Conservation (phyloP, 2,113 vertebrate genomes). For the Mandrillus leucophaeus region DNA sequence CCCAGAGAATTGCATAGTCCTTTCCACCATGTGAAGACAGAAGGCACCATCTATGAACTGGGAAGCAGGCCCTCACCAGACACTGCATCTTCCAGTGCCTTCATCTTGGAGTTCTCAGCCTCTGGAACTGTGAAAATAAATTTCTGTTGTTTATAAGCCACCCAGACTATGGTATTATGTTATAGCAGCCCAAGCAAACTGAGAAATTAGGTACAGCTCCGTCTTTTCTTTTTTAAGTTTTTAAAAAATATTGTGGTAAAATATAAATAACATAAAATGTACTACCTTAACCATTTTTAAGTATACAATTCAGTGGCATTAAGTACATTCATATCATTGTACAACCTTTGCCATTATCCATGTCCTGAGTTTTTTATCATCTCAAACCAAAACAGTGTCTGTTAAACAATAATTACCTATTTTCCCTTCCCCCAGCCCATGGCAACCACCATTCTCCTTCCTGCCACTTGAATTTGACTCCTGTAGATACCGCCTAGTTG, state of each 20-base stretch:
- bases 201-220: neutral
- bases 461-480: neutral
- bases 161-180: neutral
- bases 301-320: neutral
- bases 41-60: neutral
- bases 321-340: neutral
- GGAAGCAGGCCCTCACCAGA: neutral
- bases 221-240: neutral
- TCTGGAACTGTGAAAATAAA: neutral
- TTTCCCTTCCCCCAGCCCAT: too few species aligned
- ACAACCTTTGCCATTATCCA: rapidly evolving
- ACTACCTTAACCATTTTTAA: neutral
- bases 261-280: neutral
- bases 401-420: neutral
- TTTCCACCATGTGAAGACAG: neutral
- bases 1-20: neutral
- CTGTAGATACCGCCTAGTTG: neutral
- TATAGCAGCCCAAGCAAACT: neutral
- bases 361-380: neutral
- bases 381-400: neutral
- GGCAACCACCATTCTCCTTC: neutral
- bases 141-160: neutral
- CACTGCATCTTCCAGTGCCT: neutral
- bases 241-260: neutral
- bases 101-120: neutral